Evolutionary conservation across 2,797 vertebrate species (phyloP).

Genomic region (Strix occidentalis): DNA sequence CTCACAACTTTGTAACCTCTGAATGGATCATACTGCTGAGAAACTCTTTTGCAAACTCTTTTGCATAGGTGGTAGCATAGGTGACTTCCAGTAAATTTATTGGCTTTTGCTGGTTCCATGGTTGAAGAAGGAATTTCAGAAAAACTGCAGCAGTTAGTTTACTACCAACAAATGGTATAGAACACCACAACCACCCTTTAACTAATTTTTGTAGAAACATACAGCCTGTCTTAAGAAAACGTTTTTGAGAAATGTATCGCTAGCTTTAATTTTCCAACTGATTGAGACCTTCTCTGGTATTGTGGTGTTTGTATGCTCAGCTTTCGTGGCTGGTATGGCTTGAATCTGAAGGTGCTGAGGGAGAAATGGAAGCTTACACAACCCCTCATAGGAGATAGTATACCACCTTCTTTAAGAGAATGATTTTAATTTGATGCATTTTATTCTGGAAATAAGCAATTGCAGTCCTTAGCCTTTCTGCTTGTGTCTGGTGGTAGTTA

Average conservation of each 20-base stretch:
- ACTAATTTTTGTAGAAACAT: background rate
- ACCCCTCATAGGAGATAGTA: background rate
- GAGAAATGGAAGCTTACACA: background rate
- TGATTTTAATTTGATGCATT: background rate
- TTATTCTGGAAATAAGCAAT: background rate
- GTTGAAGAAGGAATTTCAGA: background rate
- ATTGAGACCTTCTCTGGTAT: background rate
- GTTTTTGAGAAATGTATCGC: background rate
- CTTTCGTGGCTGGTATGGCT: background rate
- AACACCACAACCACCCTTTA: background rate
- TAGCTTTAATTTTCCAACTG: background rate
- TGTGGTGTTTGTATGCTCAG: background rate
- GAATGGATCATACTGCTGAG: background rate
- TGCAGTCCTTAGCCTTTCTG: background rate
- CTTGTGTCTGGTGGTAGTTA: background rate
- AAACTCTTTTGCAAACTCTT: background rate
- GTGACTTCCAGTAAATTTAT: background rate
- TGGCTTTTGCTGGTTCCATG: background rate
- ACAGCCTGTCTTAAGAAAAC: background rate
- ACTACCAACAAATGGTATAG: background rate
- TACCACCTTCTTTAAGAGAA: background rate
- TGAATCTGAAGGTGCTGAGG: background rate
- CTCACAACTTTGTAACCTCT: background rate
- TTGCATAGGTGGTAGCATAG: background rate
- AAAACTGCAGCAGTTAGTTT: background rate